Percentiles rank a stretch among this genome's conserved stretches.
Conservation (phyloP, 2,113 vertebrate species). For the Cyanoliseus patagonus region DNA sequence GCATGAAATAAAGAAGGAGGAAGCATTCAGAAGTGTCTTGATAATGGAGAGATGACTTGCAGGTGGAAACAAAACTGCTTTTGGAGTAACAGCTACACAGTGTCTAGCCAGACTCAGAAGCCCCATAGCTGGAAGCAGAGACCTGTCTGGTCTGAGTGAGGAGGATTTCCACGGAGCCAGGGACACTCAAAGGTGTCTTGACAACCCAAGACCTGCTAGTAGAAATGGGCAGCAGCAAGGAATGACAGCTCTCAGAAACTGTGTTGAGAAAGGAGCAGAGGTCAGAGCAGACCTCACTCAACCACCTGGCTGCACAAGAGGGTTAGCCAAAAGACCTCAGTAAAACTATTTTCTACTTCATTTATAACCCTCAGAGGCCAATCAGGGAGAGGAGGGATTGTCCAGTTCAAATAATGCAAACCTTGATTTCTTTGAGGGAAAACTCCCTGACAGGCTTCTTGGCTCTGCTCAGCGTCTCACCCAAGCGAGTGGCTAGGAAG, state of each 20-base stretch:
- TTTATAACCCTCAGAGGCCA: conserved; percentile 51
- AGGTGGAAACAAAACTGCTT: not conserved
- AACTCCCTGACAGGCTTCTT: conserved; percentile 41
- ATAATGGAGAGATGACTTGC: not conserved
- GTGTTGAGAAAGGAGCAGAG: conserved; percentile 42
- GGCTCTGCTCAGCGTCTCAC: conserved; percentile 37
- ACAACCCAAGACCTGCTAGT: conserved; percentile 3
- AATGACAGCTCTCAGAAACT: conserved; percentile 17
- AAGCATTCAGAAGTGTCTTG: not conserved
- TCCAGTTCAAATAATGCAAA: conserved; percentile 60
- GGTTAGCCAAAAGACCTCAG: conserved; percentile 57
- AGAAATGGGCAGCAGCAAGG: not conserved
- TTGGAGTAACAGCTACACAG: not conserved
- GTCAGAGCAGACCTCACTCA: conserved; percentile 49
- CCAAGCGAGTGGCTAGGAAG: not conserved
- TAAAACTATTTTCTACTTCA: conserved; percentile 59
- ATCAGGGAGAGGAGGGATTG: conserved; percentile 20
- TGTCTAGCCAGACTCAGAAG: conserved; percentile 2
- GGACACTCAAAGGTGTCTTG: conserved; percentile 1
- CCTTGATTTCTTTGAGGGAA: conserved; percentile 41
- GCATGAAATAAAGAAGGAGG: not conserved
- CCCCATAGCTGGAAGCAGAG: not conserved
- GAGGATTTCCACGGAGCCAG: not conserved
- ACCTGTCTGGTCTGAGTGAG: not conserved
- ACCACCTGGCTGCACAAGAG: conserved; percentile 42